These are phyloP conservation scores for Girardinus metallicus DNA, from an alignment of 2,797 vertebrate genomes.

Conservation along the genomic window DNA sequence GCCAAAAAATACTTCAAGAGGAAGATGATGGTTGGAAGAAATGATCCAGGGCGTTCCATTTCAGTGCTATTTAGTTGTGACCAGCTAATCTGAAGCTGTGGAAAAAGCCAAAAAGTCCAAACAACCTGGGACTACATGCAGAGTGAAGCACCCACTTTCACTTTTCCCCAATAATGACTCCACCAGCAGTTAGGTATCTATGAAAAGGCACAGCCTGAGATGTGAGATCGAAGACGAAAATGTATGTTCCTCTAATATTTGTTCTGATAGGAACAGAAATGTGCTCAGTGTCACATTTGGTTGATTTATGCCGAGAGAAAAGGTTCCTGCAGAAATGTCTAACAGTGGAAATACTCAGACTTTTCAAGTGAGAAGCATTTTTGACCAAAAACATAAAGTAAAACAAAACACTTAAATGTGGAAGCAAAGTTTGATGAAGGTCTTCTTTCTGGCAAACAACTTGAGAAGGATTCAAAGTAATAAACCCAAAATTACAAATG, in stretches of 20 bases:
- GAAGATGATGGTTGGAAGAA: conserved; percentile 36
- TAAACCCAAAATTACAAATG: conserved; percentile 63
- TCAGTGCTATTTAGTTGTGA: conserved; percentile 46
- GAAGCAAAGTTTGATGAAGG: neutral
- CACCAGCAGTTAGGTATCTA: conserved; percentile 54
- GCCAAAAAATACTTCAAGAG: conserved; percentile 29
- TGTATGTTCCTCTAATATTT: conserved; percentile 72
- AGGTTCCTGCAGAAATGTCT: conserved; percentile 66
- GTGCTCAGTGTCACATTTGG: conserved; percentile 70
- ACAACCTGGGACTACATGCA: conserved; percentile 33
- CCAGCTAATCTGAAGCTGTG: conserved; percentile 50
- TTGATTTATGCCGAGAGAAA: conserved; percentile 68
- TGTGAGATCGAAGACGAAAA: conserved; percentile 68
- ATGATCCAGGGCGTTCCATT: conserved; percentile 47
- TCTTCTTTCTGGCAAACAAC: conserved; percentile 7
- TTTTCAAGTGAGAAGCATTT: conserved; percentile 58
- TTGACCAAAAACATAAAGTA: conserved; percentile 14
- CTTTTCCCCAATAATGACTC: conserved; percentile 43
- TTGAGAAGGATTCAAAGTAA: conserved; percentile 40
- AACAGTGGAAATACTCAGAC: conserved; percentile 61
- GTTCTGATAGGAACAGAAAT: conserved; percentile 59
- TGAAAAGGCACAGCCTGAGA: conserved; percentile 62
- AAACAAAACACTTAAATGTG: neutral
- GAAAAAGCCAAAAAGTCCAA: conserved; percentile 49
- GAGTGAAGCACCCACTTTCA: conserved; percentile 25